Base-by-base conservation (phyloP, 2,888 invertebrate species). In the Cephus pygmeus region DNA sequence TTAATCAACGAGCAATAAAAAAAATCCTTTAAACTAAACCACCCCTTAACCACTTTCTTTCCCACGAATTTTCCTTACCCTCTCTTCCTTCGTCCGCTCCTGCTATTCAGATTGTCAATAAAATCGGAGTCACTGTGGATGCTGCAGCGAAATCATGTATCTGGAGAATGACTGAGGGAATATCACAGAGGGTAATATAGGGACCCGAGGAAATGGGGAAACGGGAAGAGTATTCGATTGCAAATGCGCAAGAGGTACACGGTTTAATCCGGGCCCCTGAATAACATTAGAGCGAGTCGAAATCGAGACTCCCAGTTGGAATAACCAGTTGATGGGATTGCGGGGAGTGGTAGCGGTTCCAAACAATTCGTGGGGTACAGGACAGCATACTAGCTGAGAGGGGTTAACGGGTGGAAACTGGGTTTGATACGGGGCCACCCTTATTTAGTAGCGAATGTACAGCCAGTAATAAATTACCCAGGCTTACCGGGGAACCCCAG, bases 221-320 rank as follows among this genome's bases (percentile, higher is more conserved):
- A 81, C 79, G 76, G 81, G 40, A 40, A 80, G 80, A 79, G 78
- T 80, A 80, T 83, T 83, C 79, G 83, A 85, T 85, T 82, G 83
- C 82, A 82, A 83, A 82, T 83, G 83, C 81, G 81, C 78, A 81
- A 77, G 82, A 82, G 83, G 85, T 86, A 87, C 87, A 87, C 79
- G 87, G 82, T 88, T 88, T 87, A 88, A 88, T 88, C 87, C 86
- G 82, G 86, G 80, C 84, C 40, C 85, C 84, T 85, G 87, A 87
- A 88, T 88, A 87, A 86, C 86, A 87, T 88, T 86, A 86, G 84
- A 88, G 84, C 75, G 81, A 83, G 81, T 31, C 31, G 69, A 33
- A 69, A 69, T 40, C 40, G 40, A 40, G 40, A 40, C 40, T 40
- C 40, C 40, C 40, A 40, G 40, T 40, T 40, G 40, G 40, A 40